Evolutionary conservation across 1,140 invertebrate species (phyloP).

Genomic region (Octopus sinensis): DNA sequence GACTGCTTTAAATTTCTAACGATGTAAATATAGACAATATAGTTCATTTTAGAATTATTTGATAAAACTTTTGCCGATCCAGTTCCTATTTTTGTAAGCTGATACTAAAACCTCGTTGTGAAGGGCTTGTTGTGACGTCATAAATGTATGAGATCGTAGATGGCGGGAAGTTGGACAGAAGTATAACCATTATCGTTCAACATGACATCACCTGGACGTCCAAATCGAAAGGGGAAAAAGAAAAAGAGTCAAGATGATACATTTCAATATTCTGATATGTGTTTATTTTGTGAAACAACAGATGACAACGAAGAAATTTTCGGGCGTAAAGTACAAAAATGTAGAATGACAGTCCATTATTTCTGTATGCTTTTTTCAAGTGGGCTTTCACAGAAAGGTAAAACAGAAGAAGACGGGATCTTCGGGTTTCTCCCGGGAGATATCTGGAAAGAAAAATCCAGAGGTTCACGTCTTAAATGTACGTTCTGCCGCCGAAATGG

Average conservation of each 20-base stretch:
- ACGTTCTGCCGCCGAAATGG: constrained; percentile 63
- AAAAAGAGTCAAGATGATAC: neutral
- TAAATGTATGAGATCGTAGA: neutral
- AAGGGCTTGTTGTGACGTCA: neutral
- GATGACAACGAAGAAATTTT: constrained; percentile 57
- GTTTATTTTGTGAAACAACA: constrained; percentile 59
- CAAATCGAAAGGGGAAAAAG: neutral
- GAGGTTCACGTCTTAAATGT: constrained; percentile 63
- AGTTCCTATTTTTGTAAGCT: no score
- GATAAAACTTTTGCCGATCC: no score
- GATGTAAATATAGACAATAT: no score
- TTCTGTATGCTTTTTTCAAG: constrained; percentile 62
- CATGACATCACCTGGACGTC: neutral
- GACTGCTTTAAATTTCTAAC: no score
- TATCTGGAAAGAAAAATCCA: constrained; percentile 63
- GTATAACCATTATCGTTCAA: neutral
- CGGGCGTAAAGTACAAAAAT: constrained; percentile 60
- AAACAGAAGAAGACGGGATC: constrained; percentile 63
- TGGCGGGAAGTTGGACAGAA: constrained; percentile 3
- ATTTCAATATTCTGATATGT: constrained; percentile 34
- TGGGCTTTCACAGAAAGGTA: constrained; percentile 64
- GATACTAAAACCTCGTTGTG: no score
- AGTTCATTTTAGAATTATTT: no score
- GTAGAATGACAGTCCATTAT: constrained; percentile 55
- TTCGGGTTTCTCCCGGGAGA: constrained; percentile 66